Evolutionary conservation across 2,888 invertebrate genomes (phyloP), one percentile per base, ranked within the genome.

Genomic region (Trachelus troglodyta): DNA sequence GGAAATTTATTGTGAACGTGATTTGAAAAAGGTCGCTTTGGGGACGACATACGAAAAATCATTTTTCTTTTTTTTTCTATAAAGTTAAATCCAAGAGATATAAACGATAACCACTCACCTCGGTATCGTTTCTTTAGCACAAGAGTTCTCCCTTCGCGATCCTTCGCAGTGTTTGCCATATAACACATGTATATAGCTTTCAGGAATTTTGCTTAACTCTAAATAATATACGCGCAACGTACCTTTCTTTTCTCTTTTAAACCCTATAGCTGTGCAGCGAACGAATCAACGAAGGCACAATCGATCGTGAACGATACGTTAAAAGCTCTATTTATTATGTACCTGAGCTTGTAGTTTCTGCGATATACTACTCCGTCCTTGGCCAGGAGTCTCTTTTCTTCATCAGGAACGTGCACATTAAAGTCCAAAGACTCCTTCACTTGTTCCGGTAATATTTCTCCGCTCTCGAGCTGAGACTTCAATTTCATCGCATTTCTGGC

Each of bases 401-500:
- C 94, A 73, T 94, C 94, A 6, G 94, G 93, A 75, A 94, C 91
- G 82, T 93, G 92, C 11, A 95, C 93, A 85, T 95, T 94, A 83
- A 94, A 92, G 74, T 95, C 94, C 69, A 96, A 89, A 77, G 94
- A 93, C 4, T 93, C 93, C 74, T 93, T 90, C 12, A 95, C 92
- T 0, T 94, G 92, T 69, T 94, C 93, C 0, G 94, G 91, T 34
- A 94, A 93, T 31, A 94, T 92, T 83, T 94, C 93, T 0, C 94
- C 95, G 34, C 92, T 93, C 86, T 95, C 94, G 23, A 94, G 85
- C 81, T 94, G 93, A 68, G 92, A 91, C 89, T 95, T 96, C 4
- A 96, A 87, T 9, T 93, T 93, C 80, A 95, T 89, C 2, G 95
- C 94, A 75, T 94, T 94, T 69, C 93, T 92, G 0, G 94, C 94